Percentiles rank a stretch among this genome's conserved stretches.
These are phyloP conservation scores for Sternotherus odoratus DNA, from an alignment of 2,797 vertebrate genomes.

Conservation along the genomic window DNA sequence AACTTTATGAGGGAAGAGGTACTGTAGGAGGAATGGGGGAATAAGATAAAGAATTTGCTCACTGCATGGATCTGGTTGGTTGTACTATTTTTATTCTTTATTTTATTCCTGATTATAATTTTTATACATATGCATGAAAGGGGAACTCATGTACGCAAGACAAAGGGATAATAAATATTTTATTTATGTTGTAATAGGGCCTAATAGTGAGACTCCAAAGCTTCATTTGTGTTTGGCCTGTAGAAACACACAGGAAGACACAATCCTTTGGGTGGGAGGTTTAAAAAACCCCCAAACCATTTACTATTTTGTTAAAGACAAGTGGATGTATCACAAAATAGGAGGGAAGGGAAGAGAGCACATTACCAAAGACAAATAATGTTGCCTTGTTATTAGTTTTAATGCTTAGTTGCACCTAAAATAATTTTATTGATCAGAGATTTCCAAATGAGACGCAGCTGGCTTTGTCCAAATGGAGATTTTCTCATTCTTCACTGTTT, in stretches of 20 bases:
- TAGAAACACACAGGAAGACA: background rate
- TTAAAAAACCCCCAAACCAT: background rate
- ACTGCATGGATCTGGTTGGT: background rate
- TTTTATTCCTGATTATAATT: background rate
- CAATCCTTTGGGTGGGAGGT: background rate
- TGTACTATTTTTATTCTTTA: background rate
- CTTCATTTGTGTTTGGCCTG: background rate
- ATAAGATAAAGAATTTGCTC: background rate
- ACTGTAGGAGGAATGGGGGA: background rate
- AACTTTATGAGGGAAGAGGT: background rate
- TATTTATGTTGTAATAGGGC: background rate
- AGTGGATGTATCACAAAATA: background rate
- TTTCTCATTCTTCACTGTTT: background rate
- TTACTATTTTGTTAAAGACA: background rate
- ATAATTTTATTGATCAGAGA: background rate
- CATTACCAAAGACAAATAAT: background rate
- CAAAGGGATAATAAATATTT: background rate
- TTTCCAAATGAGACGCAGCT: background rate
- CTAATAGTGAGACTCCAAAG: fast-evolving
- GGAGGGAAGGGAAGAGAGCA: background rate
- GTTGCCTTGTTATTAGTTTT: background rate
- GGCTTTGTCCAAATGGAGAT: background rate
- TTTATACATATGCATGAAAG: background rate
- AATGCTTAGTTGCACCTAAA: background rate
- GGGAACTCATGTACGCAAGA: background rate